Base-by-base conservation (phyloP, 64 coral and sea anemone species). In the Dendrophyllia cribrosa region DNA sequence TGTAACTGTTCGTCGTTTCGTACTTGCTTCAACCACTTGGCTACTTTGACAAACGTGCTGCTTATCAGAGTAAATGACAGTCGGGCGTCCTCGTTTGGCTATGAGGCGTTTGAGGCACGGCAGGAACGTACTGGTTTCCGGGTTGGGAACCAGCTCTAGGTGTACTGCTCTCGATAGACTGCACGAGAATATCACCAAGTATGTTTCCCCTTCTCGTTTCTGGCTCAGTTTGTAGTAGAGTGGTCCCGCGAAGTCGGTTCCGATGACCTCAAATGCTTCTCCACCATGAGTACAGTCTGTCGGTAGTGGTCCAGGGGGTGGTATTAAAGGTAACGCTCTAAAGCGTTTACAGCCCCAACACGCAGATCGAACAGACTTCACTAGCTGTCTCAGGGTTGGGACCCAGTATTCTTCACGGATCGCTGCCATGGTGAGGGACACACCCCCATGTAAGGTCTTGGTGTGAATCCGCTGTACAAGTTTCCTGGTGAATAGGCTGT, bases 31-130 rank as follows among this genome's bases (percentile, higher is more conserved):
- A 94, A 58, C 86, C 86, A 89, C 13, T 78, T 89, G 12, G 26
- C 86, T 15, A 58, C 86, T 4, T 59, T 78, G 10, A 74, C 63
- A 82, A 94, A 94, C 0, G 78, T 94, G 13, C 45, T n/a, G 3
- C 93, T 90, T 95, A 55, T 95, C 87, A 7, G 76, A 94, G 24
- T 86, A 92, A 7, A 92, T 15, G 3, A 12, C 61, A 19, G 8
- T 1, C 19, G 86, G 92, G 26, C 92, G 13, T 25, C 92, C 92
- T 43, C 77, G 52, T 50, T 86, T 72, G 0, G 93, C 93, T 34
- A 95, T 86, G 34, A 95, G 67, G 7, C 23, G 0, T 59, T 95
- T 90, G n/a, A 95, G 63, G 51, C 93, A 78, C 5, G 4, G 20
- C 5, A 95, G 45, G 78, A 89, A 95, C 7, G 9, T 53, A 53